These are phyloP conservation scores for Acropora tenuis DNA, from an alignment of 64 coral and sea anemone genomes.

Conservation along the genomic window DNA sequence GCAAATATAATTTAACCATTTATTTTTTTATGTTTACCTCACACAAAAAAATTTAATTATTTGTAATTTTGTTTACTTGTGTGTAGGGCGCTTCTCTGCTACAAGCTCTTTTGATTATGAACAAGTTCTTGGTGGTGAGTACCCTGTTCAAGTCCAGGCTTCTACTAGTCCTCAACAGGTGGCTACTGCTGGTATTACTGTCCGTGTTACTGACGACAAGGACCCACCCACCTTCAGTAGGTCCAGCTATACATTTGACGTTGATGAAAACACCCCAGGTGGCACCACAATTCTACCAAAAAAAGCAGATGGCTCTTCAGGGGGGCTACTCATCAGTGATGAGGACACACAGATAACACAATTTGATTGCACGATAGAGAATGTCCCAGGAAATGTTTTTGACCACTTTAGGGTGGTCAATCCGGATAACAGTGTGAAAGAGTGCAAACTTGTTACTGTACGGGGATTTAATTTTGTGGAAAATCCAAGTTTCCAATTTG, in stretches of 20 bases:
- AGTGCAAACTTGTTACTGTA: slow-evolving; percentile 28
- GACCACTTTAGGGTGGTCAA: slow-evolving; percentile 34
- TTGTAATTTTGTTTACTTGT: background rate
- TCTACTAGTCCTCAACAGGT: slow-evolving; percentile 39
- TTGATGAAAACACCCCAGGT: background rate
- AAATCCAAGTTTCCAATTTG: slow-evolving; percentile 44
- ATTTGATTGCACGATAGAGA: slow-evolving; percentile 63
- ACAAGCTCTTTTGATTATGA: slow-evolving; percentile 64
- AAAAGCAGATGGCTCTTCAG: background rate
- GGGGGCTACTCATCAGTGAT: slow-evolving; percentile 34
- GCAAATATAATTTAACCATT: no score
- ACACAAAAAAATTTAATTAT: background rate
- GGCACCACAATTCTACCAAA: slow-evolving; percentile 6
- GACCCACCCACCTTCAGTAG: slow-evolving; percentile 44
- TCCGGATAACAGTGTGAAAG: background rate
- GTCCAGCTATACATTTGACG: background rate
- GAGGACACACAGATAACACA: slow-evolving; percentile 15
- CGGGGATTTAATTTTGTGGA: slow-evolving; percentile 27
- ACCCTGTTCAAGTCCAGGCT: slow-evolving; percentile 45
- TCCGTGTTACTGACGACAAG: slow-evolving; percentile 28
- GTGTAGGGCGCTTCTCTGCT: slow-evolving; percentile 45
- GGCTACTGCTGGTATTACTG: slow-evolving; percentile 11
- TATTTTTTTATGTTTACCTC: no score
- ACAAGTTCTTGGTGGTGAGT: slow-evolving; percentile 7
- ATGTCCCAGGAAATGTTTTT: slow-evolving; percentile 1